These are phyloP conservation scores for Crepidodera aurea DNA, from an alignment of 2,888 invertebrate species.

Conservation along the genomic window DNA sequence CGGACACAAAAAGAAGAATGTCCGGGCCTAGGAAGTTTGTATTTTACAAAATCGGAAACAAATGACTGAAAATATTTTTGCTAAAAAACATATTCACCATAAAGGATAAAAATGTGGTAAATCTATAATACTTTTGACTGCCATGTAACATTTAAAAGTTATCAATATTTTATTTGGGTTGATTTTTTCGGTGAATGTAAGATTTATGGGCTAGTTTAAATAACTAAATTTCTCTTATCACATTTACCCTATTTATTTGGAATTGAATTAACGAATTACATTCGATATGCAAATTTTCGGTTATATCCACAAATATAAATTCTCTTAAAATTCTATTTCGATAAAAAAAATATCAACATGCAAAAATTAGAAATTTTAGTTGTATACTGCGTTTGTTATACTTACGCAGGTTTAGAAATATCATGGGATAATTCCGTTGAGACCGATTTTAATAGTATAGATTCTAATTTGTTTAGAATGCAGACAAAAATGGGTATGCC, in stretches of 20 bases:
- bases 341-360: background rate
- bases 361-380: background rate
- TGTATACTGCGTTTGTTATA: background rate
- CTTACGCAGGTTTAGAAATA: conserved; percentile 35
- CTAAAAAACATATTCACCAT: no score
- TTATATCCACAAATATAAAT: background rate
- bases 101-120: no score
- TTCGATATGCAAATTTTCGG: background rate
- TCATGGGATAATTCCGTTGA: conserved; percentile 48
- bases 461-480: conserved; percentile 30
- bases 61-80: no score
- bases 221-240: background rate
- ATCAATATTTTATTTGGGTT: no score
- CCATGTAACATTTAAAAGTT: no score
- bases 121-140: no score
- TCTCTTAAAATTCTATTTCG: background rate
- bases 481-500: conserved; percentile 43
- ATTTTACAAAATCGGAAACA: no score
- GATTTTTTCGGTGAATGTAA: no score
- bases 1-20: no score
- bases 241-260: background rate
- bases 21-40: no score
- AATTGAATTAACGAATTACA: background rate
- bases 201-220: background rate
- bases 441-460: conserved; percentile 41